Evolutionary conservation across 2,113 vertebrate genomes (phyloP).

Genomic region (Ceuthmochares aereus): DNA sequence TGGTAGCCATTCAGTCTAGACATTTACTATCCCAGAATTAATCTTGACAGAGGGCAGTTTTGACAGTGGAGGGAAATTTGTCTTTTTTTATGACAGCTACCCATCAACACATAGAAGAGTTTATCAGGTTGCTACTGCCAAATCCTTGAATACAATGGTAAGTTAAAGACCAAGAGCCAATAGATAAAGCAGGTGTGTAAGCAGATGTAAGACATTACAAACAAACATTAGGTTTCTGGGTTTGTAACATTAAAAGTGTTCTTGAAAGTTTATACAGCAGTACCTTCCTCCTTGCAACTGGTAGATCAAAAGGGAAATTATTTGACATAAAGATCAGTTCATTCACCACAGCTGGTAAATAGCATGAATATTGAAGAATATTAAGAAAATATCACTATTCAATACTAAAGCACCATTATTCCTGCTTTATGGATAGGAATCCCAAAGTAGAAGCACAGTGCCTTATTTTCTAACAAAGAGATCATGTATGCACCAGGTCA

Average conservation of each 20-base stretch:
- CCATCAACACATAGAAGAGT: not conserved
- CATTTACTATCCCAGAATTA: conserved; percentile 19
- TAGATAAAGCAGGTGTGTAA: conserved; percentile 7
- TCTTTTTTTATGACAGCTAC: conserved; percentile 49
- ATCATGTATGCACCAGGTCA: not conserved
- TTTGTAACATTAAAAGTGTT: not conserved
- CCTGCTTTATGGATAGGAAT: not conserved
- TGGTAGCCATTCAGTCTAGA: conserved; percentile 5
- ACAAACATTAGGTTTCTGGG: not conserved
- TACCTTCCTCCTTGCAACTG: not conserved
- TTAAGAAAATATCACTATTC: not conserved
- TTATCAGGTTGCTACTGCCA: conserved; percentile 22
- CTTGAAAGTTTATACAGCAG: not conserved
- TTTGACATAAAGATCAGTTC: not conserved
- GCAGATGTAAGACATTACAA: not conserved
- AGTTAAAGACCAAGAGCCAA: conserved; percentile 39
- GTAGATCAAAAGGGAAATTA: not conserved
- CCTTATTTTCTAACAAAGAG: not conserved
- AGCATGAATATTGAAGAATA: not conserved
- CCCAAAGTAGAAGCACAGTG: not conserved
- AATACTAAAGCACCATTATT: not conserved
- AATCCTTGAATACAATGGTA: not conserved
- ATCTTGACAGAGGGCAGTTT: conserved; percentile 18
- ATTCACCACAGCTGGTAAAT: not conserved
- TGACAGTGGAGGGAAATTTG: not conserved